These are phyloP conservation scores for Heteronetta atricapilla DNA, from an alignment of 2,113 vertebrate genomes.

Conservation along the genomic window DNA sequence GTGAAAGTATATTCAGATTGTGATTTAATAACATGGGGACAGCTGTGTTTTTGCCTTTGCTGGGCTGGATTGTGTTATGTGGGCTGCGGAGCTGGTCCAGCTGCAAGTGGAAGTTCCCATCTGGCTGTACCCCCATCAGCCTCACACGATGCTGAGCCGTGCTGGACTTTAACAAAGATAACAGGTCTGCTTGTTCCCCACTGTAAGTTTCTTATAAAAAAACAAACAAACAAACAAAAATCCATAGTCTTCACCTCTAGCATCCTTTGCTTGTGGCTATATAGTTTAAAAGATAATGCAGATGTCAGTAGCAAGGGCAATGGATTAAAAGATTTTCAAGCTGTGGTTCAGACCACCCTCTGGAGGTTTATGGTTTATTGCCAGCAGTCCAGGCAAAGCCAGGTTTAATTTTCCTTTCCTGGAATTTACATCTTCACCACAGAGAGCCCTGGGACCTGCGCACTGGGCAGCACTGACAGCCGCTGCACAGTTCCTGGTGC, in stretches of 20 bases:
- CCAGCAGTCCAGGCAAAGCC: neutral
- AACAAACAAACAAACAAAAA: neutral
- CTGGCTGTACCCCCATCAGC: fast-evolving
- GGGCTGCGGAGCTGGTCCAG: fast-evolving
- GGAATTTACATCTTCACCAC: neutral
- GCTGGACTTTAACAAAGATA: neutral
- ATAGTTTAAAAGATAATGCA: fast-evolving
- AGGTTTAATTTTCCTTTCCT: neutral
- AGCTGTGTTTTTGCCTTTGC: neutral
- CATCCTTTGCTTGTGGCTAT: fast-evolving
- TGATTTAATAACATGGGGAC: neutral
- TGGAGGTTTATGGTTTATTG: neutral
- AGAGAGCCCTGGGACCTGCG: neutral
- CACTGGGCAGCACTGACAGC: neutral
- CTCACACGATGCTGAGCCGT: fast-evolving
- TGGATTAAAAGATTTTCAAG: neutral
- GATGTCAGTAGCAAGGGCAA: fast-evolving
- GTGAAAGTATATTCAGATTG: neutral
- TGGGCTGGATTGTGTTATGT: fast-evolving
- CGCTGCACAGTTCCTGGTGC: neutral
- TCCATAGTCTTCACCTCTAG: neutral
- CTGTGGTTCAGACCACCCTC: neutral
- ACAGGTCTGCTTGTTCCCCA: neutral
- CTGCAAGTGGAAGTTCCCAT: neutral
- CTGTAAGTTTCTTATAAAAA: neutral